A percentile compares a stretch with the other conserved stretches of the same genome.
Evolutionary conservation across 92 coral and sea anemone species (phyloP).

Genomic region (Epizoanthus illoricatus): DNA sequence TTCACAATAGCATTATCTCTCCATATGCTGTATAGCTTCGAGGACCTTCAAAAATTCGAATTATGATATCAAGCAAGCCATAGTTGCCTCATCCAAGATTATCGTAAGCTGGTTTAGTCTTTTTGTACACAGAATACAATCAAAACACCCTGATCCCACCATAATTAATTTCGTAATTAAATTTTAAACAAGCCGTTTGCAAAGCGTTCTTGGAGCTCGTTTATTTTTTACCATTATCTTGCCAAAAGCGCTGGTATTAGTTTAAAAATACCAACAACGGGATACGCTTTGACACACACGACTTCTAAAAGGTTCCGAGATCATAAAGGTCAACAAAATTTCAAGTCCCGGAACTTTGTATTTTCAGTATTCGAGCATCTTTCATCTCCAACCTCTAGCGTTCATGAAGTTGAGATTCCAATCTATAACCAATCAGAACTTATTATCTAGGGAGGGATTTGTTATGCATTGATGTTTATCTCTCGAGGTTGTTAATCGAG

Average conservation of each 20-base stretch:
- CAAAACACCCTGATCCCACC: slow-evolving; percentile 23
- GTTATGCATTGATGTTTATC: slow-evolving; percentile 43
- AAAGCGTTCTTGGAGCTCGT: slow-evolving; percentile 16
- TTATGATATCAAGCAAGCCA: slow-evolving; percentile 12
- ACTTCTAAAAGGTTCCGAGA: slow-evolving; percentile 30
- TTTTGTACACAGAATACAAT: not conserved
- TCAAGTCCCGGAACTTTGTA: slow-evolving; percentile 32
- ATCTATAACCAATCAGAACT: slow-evolving; percentile 17
- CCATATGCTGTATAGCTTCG: not conserved
- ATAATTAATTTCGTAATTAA: slow-evolving; percentile 22
- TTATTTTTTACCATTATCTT: not conserved
- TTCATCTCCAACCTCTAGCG: slow-evolving; percentile 22
- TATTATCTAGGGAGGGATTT: slow-evolving; percentile 18
- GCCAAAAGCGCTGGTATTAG: not conserved
- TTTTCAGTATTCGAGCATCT: slow-evolving; percentile 33
- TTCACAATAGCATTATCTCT: slow-evolving; percentile 25
- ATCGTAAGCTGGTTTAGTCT: not conserved
- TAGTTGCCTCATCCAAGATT: not conserved
- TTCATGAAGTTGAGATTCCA: slow-evolving; percentile 14
- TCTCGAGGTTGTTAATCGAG: slow-evolving; percentile 40
- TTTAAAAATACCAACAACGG: slow-evolving; percentile 10
- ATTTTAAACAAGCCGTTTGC: slow-evolving; percentile 30
- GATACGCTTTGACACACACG: slow-evolving; percentile 35
- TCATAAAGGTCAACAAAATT: slow-evolving; percentile 29
- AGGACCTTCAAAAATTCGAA: slow-evolving; percentile 2